Conservation (phyloP, 2,113 vertebrate genomes). For the Gnathonemus longibarbis region DNA sequence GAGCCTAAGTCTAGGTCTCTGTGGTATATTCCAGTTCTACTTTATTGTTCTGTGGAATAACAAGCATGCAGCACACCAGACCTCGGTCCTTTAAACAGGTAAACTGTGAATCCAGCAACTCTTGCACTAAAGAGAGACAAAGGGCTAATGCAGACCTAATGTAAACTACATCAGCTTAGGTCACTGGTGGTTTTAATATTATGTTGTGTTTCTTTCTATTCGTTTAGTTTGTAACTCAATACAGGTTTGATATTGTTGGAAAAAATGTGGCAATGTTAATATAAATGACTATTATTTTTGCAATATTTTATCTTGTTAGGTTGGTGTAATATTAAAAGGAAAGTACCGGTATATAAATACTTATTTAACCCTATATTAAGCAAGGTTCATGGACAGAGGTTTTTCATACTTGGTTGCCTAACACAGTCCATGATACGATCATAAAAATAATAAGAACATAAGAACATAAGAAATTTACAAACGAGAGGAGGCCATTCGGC, state of each 20-base stretch:
- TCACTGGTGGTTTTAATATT: background rate
- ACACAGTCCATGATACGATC: background rate
- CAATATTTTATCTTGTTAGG: background rate
- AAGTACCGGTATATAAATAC: background rate
- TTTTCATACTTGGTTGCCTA: background rate
- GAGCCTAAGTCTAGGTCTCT: constrained; percentile 65
- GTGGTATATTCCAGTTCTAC: constrained; percentile 64
- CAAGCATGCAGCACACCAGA: constrained; percentile 56
- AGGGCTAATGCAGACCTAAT: background rate
- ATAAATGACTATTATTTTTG: background rate
- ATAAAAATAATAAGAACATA: background rate
- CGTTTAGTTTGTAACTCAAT: background rate
- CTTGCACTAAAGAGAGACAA: background rate
- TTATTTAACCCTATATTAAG: background rate
- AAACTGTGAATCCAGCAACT: background rate
- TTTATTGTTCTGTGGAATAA: constrained; percentile 37
- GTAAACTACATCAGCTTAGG: background rate
- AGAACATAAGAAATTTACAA: too few species aligned
- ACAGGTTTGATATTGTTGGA: background rate
- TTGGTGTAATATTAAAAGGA: background rate
- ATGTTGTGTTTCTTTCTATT: background rate
- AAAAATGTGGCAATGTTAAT: background rate
- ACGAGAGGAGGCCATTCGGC: too few species aligned
- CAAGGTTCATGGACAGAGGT: background rate
- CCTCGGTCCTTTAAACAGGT: constrained; percentile 6